Base-by-base conservation (phyloP, 1,140 invertebrate genomes). In the Eueides isabella region DNA sequence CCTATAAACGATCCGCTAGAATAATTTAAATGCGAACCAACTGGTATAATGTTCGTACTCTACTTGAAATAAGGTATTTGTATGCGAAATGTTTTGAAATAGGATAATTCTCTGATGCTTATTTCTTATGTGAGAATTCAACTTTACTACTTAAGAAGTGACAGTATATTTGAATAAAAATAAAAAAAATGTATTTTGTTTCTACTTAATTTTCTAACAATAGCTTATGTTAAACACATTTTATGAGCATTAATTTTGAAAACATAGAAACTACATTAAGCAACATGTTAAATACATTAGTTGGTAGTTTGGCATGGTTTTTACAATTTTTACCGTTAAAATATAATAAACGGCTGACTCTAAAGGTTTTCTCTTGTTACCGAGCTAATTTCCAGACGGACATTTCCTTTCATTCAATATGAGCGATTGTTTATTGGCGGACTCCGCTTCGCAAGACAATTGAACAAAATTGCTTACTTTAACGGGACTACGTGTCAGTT, bases 11-110 rank as follows among this genome's bases (percentile, higher is more conserved):
- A 92, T 93, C 88, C 89, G 84, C 85, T 86, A 88, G 91, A 91
- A 93, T 93, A 92, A 93, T 93, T 93, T 93, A 93, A 93, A 93
- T 91, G 88, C 89, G 89, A 87, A 88, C 86, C 90, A 86, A 89
- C 88, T 86, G 86, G 85, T 90, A 91, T 92, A 91, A 93, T 90
- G 91, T 87, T 86, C 89, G 86, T 89, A 91, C 89, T 93, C 90
- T 88, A 89, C 88, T 85, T 81, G 83, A 92, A 92, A 93, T 93
- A 91, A 92, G 89, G 90, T 90, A 93, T 92, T 92, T 93, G 90
- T 92, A 93, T 92, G 91, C 88, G 89, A 90, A 93, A 91, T 92
- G 91, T 92, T 92, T 91, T 90, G 82, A 88, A 89, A 90, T 91
- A 88, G 87, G 79, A 86, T 88, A 90, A 87, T 75, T 81, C 82